Evolutionary conservation across 1,140 invertebrate species (phyloP).

Genomic region (Zaprionus kolodkinae): DNA sequence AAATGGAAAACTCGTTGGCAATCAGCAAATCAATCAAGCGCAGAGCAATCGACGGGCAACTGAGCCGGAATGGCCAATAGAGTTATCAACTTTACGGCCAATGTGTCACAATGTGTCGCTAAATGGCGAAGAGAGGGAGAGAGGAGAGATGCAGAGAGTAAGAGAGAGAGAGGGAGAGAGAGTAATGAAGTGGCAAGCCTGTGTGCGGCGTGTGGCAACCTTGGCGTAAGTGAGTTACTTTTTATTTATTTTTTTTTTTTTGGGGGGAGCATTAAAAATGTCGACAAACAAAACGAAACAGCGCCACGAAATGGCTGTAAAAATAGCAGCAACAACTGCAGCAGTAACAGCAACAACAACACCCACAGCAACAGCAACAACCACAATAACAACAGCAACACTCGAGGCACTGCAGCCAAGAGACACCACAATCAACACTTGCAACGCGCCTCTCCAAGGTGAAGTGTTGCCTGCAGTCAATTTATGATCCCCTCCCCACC

Average conservation of each 20-base stretch:
- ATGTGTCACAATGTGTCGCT: conserved; percentile 64
- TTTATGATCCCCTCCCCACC: conserved; percentile 11
- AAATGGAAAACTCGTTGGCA: conserved; percentile 76
- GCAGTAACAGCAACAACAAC: conserved; percentile 19
- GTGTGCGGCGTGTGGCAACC: conserved; percentile 33
- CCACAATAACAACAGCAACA: not conserved
- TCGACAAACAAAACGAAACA: conserved; percentile 67
- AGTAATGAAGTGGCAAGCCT: conserved; percentile 37
- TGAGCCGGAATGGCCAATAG: conserved; percentile 70
- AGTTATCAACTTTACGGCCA: conserved; percentile 79
- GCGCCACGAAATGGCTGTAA: conserved; percentile 61
- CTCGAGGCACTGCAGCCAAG: not conserved
- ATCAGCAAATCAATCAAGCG: conserved; percentile 78
- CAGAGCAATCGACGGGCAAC: conserved; percentile 70
- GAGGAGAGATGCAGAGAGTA: not conserved
- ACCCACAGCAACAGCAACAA: conserved; percentile 20
- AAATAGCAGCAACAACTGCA: conserved; percentile 17
- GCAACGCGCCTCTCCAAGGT: conserved; percentile 53
- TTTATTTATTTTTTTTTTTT: conserved; percentile 74
- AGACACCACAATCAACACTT: conserved; percentile 26
- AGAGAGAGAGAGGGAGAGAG: conserved; percentile 36
- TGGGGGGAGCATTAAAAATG: conserved; percentile 53
- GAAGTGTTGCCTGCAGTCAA: conserved; percentile 52
- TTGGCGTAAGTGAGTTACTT: conserved; percentile 68
- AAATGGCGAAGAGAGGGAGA: conserved; percentile 2